phyloP scores from a whole-genome alignment of 2,888 invertebrate species.

The Salpingus planirostris region DNA sequence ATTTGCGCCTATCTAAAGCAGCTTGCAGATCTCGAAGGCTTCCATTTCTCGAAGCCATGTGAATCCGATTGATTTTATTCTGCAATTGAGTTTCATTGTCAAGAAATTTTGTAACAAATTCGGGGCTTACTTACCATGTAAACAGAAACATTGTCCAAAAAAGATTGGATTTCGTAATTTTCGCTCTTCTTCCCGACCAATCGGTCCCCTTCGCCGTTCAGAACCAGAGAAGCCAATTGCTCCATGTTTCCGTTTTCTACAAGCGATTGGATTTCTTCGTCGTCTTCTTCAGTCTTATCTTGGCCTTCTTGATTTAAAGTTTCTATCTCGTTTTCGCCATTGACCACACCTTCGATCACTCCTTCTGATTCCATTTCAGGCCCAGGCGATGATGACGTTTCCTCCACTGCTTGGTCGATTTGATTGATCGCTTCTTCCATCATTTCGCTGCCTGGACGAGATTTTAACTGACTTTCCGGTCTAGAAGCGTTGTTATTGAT shows the following conservation, averaged over 20 bases:
- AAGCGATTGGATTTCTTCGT: constrained; percentile 56
- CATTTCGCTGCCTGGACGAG: constrained; percentile 4
- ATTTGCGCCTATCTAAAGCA: constrained; percentile 79
- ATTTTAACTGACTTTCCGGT: constrained; percentile 12
- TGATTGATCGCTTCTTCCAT: constrained; percentile 8
- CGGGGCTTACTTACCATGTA: constrained; percentile 82
- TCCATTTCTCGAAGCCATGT: constrained; percentile 76
- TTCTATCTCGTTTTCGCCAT: constrained; percentile 40
- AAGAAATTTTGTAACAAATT: no score
- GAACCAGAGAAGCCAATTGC: constrained; percentile 77
- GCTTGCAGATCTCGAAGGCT: constrained; percentile 76
- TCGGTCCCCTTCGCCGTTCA: constrained; percentile 79
- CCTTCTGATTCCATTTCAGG: constrained; percentile 30
- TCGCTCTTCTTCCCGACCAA: constrained; percentile 59
- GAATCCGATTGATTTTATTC: constrained; percentile 86
- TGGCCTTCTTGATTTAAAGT: constrained; percentile 42
- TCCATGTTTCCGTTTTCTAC: constrained; percentile 77
- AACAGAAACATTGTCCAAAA: constrained; percentile 76
- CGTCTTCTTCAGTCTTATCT: constrained; percentile 44
- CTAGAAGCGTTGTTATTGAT: constrained; percentile 13
- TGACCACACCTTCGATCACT: constrained; percentile 40
- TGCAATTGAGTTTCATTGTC: no score
- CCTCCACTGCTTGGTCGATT: constrained; percentile 2
- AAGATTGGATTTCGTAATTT: constrained; percentile 75
- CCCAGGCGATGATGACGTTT: constrained; percentile 8